Evolutionary conservation across 92 coral and sea anemone genomes (phyloP).

Genomic region (Epizoanthus fatuus): DNA sequence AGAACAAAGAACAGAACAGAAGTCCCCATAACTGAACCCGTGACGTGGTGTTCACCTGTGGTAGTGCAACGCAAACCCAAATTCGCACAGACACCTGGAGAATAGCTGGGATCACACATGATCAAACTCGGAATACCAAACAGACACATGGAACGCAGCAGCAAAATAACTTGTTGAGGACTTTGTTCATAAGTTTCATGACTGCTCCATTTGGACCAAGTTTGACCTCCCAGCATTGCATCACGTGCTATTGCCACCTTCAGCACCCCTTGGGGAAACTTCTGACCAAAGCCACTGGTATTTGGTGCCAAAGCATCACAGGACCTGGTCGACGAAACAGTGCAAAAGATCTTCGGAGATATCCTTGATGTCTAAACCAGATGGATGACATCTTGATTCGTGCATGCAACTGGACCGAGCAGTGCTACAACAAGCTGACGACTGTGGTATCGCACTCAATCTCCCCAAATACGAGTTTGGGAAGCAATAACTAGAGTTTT

Average conservation of each 20-base stretch:
- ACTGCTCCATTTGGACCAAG: no score
- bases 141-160: slow-evolving; percentile 33
- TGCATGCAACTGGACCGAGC: slow-evolving; percentile 42
- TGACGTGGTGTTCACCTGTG: slow-evolving; percentile 7
- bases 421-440: slow-evolving; percentile 67
- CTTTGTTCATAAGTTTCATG: slow-evolving; percentile 49
- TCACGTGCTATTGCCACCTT: slow-evolving; percentile 35
- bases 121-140: slow-evolving; percentile 17
- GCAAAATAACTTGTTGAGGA: neutral
- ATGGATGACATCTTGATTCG: slow-evolving; percentile 64
- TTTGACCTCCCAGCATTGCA: neutral
- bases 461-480: slow-evolving; percentile 72
- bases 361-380: slow-evolving; percentile 65
- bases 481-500: slow-evolving; percentile 54
- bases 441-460: slow-evolving; percentile 72
- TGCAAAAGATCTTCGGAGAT: slow-evolving; percentile 29
- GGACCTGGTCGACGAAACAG: neutral
- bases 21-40: no score
- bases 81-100: slow-evolving; percentile 20
- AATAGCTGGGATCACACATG: slow-evolving; percentile 45
- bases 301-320: neutral
- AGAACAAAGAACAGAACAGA: no score
- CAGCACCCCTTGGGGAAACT: slow-evolving; percentile 65
- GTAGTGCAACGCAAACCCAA: slow-evolving; percentile 58
- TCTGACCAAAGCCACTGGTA: slow-evolving; percentile 37